Base-by-base conservation (phyloP, 2,797 vertebrate species). In the Mus spretus region DNA sequence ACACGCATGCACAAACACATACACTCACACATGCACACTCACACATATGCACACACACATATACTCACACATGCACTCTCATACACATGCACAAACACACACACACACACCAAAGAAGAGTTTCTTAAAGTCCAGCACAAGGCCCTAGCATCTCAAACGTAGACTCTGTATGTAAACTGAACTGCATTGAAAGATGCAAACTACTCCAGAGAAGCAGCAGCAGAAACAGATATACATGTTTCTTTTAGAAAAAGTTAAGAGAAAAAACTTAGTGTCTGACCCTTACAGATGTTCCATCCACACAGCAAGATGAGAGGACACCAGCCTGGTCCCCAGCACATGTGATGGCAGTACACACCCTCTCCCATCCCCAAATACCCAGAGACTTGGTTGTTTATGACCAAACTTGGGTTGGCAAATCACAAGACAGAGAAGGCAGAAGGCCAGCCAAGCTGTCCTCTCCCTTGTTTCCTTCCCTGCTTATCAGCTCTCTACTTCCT, bases 401-500 rank as follows among this genome's bases (percentile, higher is more conserved):
- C 6, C 57, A 84, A 77, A 65, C 57, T 53, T 2, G 10, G n/a
- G 24, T 63, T 50, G 47, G 14, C 5, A 2, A 20, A 57, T 63
- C 28, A 2, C n/a, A 44, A 57, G n/a, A 44, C 50, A n/a, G 28
- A 12, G 82, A 77, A 86, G 83, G 20, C 40, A 40, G n/a, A 79
- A 84, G 89, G 80, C 63, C 74, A 72, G 90, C 19, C 85, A 83
- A n/a, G 7, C 22, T 77, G 37, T 47, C 81, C 20, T 80, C 59
- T 22, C 14, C 26, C 87, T 63, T 12, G 34, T 44, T 81, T 93
- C 90, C 81, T 88, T 79, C 90, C 82, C 53, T 59, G 82, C 63
- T 82, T 97, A 97, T 97, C 97, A 97, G 93, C 81, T 65, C 44
- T 81, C 78, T 37, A 28, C 70, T 97, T 97, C 95, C 97, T 96